Percentiles rank a stretch among this genome's conserved stretches.
Conservation (phyloP, 2,797 vertebrate species). For the Anabas testudineus region DNA sequence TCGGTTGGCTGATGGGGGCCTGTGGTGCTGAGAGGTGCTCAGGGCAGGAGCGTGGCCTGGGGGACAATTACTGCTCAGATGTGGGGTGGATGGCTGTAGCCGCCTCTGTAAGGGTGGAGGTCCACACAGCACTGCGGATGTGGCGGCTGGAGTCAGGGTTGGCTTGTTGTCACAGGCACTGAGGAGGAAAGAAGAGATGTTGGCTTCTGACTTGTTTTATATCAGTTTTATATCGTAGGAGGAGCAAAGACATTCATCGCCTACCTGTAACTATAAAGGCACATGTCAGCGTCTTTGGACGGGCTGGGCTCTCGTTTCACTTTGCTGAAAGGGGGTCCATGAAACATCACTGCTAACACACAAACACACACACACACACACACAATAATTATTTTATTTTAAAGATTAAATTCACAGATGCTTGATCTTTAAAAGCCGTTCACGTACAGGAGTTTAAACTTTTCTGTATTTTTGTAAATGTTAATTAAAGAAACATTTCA, state of each 20-base stretch:
- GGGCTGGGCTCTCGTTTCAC: constrained; percentile 92
- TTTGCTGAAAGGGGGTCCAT: constrained; percentile 88
- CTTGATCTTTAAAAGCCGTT: no score
- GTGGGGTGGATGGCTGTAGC: constrained; percentile 63
- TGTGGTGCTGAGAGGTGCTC: constrained; percentile 65
- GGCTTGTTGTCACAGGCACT: constrained; percentile 95
- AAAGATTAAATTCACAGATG: no score
- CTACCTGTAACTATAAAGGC: constrained; percentile 96
- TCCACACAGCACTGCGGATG: constrained; percentile 81
- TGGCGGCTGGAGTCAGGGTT: constrained; percentile 85
- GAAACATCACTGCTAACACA: constrained; percentile 90
- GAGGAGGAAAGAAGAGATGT: constrained; percentile 37
- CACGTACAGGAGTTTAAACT: no score
- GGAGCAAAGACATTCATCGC: no score
- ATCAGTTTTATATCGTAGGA: fast-evolving
- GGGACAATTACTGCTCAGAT: constrained; percentile 50
- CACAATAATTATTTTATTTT: neutral
- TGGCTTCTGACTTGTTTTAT: neutral
- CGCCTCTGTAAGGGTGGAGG: constrained; percentile 78
- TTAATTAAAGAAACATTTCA: neutral
- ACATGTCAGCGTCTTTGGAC: constrained; percentile 90
- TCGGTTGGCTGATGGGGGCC: constrained; percentile 63
- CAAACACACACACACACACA: constrained; percentile 12
- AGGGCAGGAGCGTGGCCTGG: constrained; percentile 43
- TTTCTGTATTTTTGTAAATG: no score